Percentiles rank a stretch among this genome's conserved stretches.
Evolutionary conservation across 2,113 vertebrate species (phyloP).

Genomic region (Ophthalmolycus amberensis): DNA sequence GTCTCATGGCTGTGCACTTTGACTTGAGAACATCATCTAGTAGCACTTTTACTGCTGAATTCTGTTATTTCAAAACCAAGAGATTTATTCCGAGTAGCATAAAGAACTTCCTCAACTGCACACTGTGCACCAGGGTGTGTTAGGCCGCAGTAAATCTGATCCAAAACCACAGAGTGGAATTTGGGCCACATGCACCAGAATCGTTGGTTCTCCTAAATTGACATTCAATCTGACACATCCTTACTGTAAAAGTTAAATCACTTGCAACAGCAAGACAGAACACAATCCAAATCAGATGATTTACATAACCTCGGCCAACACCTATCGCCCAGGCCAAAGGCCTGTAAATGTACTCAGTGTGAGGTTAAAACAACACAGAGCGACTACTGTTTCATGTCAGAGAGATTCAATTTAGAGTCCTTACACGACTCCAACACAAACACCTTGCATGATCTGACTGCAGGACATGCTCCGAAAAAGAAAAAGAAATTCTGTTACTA

Average conservation of each 20-base stretch:
- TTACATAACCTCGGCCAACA: slow-evolving; percentile 64
- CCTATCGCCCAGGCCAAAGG: slow-evolving; percentile 50
- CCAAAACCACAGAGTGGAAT: slow-evolving; percentile 70
- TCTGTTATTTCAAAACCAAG: slow-evolving; percentile 53
- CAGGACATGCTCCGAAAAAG: neutral
- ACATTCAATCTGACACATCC: slow-evolving; percentile 73
- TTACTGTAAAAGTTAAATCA: slow-evolving; percentile 61
- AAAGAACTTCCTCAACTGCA: slow-evolving; percentile 59
- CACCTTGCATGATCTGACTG: slow-evolving; percentile 53
- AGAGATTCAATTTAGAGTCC: slow-evolving; percentile 50
- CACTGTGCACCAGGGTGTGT: slow-evolving; percentile 58
- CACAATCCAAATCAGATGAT: slow-evolving; percentile 57
- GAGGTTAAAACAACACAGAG: slow-evolving; percentile 60
- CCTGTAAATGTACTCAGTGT: slow-evolving; percentile 63
- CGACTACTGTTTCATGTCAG: slow-evolving; percentile 68
- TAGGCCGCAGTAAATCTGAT: slow-evolving; percentile 58
- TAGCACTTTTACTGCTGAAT: slow-evolving; percentile 42
- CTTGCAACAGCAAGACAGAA: slow-evolving; percentile 51
- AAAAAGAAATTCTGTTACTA: slow-evolving; percentile 5
- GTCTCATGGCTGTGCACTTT: slow-evolving; percentile 4
- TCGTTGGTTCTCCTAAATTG: slow-evolving; percentile 65
- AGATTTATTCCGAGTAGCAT: slow-evolving; percentile 57
- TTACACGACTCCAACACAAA: slow-evolving; percentile 62
- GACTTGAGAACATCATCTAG: slow-evolving; percentile 18
- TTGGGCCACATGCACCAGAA: slow-evolving; percentile 58